Base-by-base conservation (phyloP, 2,113 vertebrate species). In the Cacatua alba region DNA sequence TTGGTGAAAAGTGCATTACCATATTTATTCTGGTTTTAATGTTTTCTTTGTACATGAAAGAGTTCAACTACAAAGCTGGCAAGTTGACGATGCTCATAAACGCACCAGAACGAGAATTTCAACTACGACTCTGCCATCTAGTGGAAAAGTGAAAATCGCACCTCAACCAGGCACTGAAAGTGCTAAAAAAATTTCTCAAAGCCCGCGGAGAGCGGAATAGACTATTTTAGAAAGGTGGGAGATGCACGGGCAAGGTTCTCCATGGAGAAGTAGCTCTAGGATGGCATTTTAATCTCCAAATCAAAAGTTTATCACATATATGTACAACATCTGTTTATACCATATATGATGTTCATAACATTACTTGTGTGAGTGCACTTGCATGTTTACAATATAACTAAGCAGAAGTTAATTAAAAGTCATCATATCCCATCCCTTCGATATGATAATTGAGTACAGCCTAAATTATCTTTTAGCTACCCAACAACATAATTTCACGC, bases 81-180 rank as follows among this genome's bases (percentile, higher is more conserved):
- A 64, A 75, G 9, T 13, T 41, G 55, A 52, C 3, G 39, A 48
- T 17, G 53, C 37, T 82, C 81, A 7, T 76, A 64, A 71, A 55
- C 0, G 1, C 31, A 18, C 11, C 16, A 19, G 55, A 49, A 51
- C 0, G 5, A 60, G 41, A 25, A 89, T 69, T 95, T 90, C 43
- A 31, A 39, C 64, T 93, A 25, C 75, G 44, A 63, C 57, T 81
- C 89, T 96, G 96, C 94, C 97, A 97, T 62, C 97, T 97, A 92
- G 89, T 72, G 96, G 96, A 23, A 92, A 89, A 80, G 6, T 15
- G 72, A 64, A 96, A 89, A 78, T 55, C 6, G 8, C 67, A 33
- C 26, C 15, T 76, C 62, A 79, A 23, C 37, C 31, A 14, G 17
- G 11, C 69, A 19, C 31, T 31, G 24, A 28, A n/a, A 44, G 11